A percentile compares a stretch with the other conserved stretches of the same genome.
Evolutionary conservation across 1,140 invertebrate species (phyloP).

Genomic region (Eciton burchellii): DNA sequence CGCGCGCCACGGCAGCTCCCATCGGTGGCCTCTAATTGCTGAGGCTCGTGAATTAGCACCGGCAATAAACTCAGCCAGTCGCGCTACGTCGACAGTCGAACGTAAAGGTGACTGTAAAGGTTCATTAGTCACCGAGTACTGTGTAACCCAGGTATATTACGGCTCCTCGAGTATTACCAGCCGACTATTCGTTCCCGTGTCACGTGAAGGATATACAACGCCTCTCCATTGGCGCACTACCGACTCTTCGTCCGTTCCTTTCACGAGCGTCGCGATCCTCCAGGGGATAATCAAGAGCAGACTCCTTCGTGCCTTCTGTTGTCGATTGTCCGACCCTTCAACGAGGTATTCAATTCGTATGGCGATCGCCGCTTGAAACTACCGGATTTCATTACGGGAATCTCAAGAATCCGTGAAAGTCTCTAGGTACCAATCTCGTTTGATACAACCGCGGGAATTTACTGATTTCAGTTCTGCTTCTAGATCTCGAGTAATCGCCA

Average conservation of each 20-base stretch:
- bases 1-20: slow-evolving; percentile 41
- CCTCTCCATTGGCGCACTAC: slow-evolving; percentile 63
- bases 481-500: too few species aligned
- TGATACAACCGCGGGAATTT: background rate
- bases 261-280: slow-evolving; percentile 43
- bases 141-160: slow-evolving; percentile 69
- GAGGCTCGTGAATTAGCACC: slow-evolving; percentile 74
- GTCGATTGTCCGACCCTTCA: background rate
- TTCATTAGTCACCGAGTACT: slow-evolving; percentile 75
- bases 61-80: slow-evolving; percentile 74
- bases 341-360: slow-evolving; percentile 20
- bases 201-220: slow-evolving; percentile 69
- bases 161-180: slow-evolving; percentile 53
- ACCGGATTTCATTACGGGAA: background rate
- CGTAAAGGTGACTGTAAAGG: slow-evolving; percentile 73
- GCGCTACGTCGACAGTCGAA: slow-evolving; percentile 66
- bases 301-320: slow-evolving; percentile 22
- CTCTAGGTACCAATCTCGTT: background rate
- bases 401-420: background rate
- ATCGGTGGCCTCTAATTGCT: slow-evolving; percentile 70
- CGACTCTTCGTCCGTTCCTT: slow-evolving; percentile 60
- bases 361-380: background rate
- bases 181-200: slow-evolving; percentile 68
- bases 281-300: slow-evolving; percentile 45
- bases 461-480: too few species aligned